These are phyloP conservation scores for Morphnarchus princeps DNA, from an alignment of 2,113 vertebrate species.

Conservation along the genomic window DNA sequence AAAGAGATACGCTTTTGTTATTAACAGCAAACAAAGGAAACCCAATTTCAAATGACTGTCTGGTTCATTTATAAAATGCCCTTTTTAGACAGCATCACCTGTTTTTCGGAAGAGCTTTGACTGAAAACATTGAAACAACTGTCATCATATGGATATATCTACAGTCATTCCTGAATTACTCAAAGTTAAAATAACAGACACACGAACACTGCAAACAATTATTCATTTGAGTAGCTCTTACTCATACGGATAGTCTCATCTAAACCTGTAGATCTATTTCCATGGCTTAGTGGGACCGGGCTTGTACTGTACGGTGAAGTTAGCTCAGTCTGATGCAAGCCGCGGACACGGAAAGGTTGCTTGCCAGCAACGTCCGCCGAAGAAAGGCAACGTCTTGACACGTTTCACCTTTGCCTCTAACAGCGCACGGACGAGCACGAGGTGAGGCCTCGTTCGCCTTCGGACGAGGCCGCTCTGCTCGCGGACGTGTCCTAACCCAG, in stretches of 20 bases:
- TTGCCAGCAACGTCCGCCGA: background rate
- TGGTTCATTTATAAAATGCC: background rate
- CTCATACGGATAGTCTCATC: background rate
- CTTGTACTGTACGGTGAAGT: accelerated
- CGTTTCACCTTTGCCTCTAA: background rate
- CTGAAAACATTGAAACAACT: constrained; percentile 35
- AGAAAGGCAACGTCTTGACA: background rate
- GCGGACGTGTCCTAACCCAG: background rate
- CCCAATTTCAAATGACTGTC: background rate
- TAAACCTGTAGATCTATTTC: background rate
- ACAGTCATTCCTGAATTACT: constrained; percentile 58
- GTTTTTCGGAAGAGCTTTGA: background rate
- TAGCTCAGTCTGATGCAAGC: background rate
- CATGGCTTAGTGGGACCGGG: background rate
- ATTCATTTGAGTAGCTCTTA: constrained; percentile 36
- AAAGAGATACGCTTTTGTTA: background rate
- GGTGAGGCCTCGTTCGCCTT: background rate
- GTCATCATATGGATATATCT: background rate
- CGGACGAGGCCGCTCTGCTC: background rate
- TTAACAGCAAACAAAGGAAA: constrained; percentile 42
- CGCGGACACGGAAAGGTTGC: background rate
- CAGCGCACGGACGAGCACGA: accelerated
- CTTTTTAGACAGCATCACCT: constrained; percentile 31
- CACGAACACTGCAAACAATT: constrained; percentile 4
- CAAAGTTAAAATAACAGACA: constrained; percentile 49